Evolutionary conservation across 2,888 invertebrate species (phyloP).

Genomic region (Melitaea athalia): DNA sequence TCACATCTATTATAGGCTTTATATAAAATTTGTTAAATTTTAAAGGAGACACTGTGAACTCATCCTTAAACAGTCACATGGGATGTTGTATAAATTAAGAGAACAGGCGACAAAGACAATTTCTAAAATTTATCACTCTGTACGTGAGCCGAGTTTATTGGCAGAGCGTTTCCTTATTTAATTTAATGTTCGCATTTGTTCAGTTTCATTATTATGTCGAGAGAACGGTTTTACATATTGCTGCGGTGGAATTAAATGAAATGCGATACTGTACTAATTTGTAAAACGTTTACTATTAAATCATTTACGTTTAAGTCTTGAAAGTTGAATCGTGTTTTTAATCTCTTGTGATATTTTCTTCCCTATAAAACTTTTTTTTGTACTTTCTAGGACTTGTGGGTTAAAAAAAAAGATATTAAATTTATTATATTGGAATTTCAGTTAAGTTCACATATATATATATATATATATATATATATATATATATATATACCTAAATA

Average conservation of each 20-base stretch:
- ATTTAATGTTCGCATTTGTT: constrained; percentile 46
- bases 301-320: not conserved
- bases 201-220: constrained; percentile 30
- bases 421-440: no score
- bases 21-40: no score
- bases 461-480: no score
- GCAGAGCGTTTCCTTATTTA: constrained; percentile 50
- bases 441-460: no score
- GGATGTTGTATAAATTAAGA: constrained; percentile 66
- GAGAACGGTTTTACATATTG: constrained; percentile 1
- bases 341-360: no score
- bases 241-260: constrained; percentile 9
- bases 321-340: not conserved
- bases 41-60: constrained; percentile 6
- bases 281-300: not conserved
- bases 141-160: constrained; percentile 53
- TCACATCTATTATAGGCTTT: no score
- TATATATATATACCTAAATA: no score
- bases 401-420: no score
- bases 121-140: constrained; percentile 68
- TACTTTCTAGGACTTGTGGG: no score
- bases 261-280: not conserved
- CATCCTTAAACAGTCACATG: constrained; percentile 24
- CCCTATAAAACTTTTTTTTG: no score
- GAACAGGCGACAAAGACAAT: constrained; percentile 56